Evolutionary conservation across 2,797 vertebrate genomes (phyloP).

Genomic region (Picus viridis): DNA sequence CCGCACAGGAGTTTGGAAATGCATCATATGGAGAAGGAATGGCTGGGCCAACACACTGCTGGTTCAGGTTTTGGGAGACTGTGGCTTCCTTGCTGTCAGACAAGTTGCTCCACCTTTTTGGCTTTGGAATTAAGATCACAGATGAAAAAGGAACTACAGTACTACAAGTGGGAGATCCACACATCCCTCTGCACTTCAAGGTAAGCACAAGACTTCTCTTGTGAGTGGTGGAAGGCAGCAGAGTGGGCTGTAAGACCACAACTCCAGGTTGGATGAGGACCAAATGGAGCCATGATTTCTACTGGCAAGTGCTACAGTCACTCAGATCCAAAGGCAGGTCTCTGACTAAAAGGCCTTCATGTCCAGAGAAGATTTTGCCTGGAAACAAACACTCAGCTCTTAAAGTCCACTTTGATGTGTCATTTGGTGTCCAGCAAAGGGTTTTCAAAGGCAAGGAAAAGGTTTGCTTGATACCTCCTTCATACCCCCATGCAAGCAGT

Average conservation of each 20-base stretch:
- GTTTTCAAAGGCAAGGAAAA: not conserved
- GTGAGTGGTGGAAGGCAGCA: not conserved
- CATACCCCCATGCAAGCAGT: not conserved
- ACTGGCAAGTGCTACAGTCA: not conserved
- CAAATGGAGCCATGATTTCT: not conserved
- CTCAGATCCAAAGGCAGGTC: not conserved
- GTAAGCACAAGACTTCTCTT: not conserved
- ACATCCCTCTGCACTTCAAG: not conserved
- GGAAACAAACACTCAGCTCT: not conserved
- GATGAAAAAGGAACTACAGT: not conserved
- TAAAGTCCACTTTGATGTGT: not conserved
- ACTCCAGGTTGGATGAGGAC: not conserved
- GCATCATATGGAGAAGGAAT: fast-evolving
- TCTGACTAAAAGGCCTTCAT: not conserved
- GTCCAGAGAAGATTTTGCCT: not conserved
- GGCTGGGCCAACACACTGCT: not conserved
- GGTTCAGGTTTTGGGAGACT: not conserved
- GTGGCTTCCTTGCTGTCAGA: not conserved
- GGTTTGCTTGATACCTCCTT: not conserved
- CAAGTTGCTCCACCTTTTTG: not conserved
- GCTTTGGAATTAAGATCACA: not conserved
- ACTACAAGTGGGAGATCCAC: not conserved
- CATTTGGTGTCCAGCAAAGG: not conserved
- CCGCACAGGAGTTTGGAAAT: not conserved
- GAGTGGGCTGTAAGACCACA: not conserved